These are phyloP conservation scores for Zeus faber DNA, from an alignment of 2,113 vertebrate species.

Conservation along the genomic window DNA sequence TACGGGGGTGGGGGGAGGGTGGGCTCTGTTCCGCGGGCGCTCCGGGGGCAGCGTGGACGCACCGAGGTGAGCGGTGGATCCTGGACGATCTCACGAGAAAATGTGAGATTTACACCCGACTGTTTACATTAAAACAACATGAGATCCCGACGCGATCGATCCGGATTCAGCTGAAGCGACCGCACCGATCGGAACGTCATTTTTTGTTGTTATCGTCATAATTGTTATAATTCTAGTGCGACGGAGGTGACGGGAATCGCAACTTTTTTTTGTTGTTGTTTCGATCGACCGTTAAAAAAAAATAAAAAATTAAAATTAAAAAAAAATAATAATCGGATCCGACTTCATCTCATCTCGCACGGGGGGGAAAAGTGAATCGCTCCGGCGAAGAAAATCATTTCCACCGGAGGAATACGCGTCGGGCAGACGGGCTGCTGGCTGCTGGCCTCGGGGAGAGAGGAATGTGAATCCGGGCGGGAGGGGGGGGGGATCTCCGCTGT, in stretches of 20 bases:
- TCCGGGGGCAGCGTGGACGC: slow-evolving; percentile 65
- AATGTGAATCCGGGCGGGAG: slow-evolving; percentile 35
- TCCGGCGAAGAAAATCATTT: slow-evolving; percentile 42
- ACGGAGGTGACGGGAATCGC: slow-evolving; percentile 38
- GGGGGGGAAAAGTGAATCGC: slow-evolving; percentile 41
- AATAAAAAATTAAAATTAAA: no score
- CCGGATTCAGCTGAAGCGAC: slow-evolving; percentile 65
- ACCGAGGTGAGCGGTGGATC: slow-evolving; percentile 54
- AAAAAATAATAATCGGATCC: no score
- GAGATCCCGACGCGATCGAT: slow-evolving; percentile 78
- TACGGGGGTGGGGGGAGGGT: slow-evolving; percentile 22
- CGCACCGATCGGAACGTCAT: slow-evolving; percentile 38
- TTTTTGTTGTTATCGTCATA: no score
- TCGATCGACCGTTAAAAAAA: slow-evolving; percentile 51
- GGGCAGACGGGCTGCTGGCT: slow-evolving; percentile 39
- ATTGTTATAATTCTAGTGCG: no score
- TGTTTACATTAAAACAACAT: slow-evolving; percentile 78
- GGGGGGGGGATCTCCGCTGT: slow-evolving; percentile 53
- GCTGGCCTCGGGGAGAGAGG: slow-evolving; percentile 47
- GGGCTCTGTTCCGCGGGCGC: slow-evolving; percentile 48
- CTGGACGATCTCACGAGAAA: slow-evolving; percentile 79
- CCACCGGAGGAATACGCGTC: slow-evolving; percentile 41
- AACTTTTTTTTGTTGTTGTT: no score
- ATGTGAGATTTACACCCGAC: slow-evolving; percentile 78
- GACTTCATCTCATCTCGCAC: slow-evolving; percentile 59